These are phyloP conservation scores for Esperia sulphurella DNA, from an alignment of 2,888 invertebrate species.

Conservation along the genomic window DNA sequence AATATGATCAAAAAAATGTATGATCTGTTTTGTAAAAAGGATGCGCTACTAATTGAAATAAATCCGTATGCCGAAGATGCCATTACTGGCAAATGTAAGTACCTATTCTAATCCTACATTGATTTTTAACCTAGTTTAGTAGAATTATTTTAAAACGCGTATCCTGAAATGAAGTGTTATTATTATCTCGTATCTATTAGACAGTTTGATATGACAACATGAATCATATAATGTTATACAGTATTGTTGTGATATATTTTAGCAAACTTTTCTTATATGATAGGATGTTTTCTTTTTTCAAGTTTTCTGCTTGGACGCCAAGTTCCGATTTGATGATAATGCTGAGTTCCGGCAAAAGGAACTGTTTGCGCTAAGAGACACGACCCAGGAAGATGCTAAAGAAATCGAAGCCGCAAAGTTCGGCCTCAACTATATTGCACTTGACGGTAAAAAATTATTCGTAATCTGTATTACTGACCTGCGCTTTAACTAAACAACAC, in stretches of 20 bases:
- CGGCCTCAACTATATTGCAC: conserved; percentile 95
- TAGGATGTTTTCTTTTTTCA: conserved; percentile 28
- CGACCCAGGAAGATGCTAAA: conserved; percentile 94
- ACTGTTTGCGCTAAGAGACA: conserved; percentile 90
- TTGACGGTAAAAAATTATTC: conserved; percentile 83
- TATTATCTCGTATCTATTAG: background rate
- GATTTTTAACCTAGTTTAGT: background rate
- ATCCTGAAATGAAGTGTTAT: no score
- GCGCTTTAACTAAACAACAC: background rate
- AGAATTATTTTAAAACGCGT: background rate
- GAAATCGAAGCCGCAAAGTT: conserved; percentile 94
- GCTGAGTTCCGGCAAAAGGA: conserved; percentile 95
- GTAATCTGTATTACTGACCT: no score
- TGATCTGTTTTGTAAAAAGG: conserved; percentile 90
- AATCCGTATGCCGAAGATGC: conserved; percentile 97
- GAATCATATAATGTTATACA: background rate
- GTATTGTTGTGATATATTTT: no score
- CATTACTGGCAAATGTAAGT: conserved; percentile 83
- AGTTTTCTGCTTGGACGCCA: conserved; percentile 97
- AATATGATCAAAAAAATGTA: conserved; percentile 91
- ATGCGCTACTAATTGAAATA: conserved; percentile 94
- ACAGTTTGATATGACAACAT: background rate
- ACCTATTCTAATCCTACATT: background rate
- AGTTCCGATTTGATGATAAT: conserved; percentile 97
- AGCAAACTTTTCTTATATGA: no score